Evolutionary conservation across 2,797 vertebrate species (phyloP).

Genomic region (Pteronotus mesoamericanus): DNA sequence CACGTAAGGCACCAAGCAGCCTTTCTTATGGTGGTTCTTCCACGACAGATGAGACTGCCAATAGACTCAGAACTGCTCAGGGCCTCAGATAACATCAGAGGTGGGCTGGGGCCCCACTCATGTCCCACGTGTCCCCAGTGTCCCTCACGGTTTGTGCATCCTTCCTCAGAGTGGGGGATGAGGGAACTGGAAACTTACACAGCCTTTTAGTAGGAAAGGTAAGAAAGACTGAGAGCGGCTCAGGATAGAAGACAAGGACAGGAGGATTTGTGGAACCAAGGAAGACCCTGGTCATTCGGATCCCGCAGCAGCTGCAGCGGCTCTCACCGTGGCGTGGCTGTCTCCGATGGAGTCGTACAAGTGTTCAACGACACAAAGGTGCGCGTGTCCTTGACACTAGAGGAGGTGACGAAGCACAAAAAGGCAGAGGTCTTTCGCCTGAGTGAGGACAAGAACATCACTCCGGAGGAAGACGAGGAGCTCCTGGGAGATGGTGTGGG

Average conservation of each 20-base stretch:
- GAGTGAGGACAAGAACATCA: constrained; percentile 88
- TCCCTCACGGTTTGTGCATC: not conserved
- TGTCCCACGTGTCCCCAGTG: not conserved
- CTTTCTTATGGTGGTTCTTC: not conserved
- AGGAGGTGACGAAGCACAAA: constrained; percentile 91
- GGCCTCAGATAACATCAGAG: not conserved
- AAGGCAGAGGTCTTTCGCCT: constrained; percentile 91
- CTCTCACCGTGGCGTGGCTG: constrained; percentile 87
- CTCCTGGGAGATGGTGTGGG: constrained; percentile 89
- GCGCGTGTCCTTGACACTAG: constrained; percentile 87
- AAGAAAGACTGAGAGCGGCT: not conserved
- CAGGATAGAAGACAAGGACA: not conserved
- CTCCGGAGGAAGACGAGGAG: constrained; percentile 87
- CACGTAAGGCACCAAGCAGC: not conserved
- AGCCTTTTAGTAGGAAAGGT: not conserved
- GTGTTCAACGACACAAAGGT: constrained; percentile 95
- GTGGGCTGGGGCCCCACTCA: not conserved
- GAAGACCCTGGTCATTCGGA: not conserved
- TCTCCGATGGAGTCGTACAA: constrained; percentile 88
- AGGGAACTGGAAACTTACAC: not conserved
- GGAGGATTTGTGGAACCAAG: not conserved
- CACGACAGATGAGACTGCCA: not conserved
- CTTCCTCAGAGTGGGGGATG: no score
- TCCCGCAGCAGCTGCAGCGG: no score
- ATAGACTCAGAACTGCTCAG: not conserved